Conservation (phyloP, 2,113 vertebrate genomes). For the Carlito syrichta region DNA sequence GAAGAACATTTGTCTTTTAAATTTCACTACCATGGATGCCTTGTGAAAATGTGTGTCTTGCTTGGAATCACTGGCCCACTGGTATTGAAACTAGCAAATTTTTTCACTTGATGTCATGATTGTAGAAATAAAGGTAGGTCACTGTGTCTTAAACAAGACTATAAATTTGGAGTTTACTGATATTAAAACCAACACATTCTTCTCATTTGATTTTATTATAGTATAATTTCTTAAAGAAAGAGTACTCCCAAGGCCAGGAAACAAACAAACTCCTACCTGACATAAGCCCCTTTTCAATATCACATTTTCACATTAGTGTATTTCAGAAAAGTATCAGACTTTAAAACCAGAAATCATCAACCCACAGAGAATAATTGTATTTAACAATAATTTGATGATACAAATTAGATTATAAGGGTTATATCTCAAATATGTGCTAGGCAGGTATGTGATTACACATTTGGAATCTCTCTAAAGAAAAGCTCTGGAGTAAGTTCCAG, state of each 20-base stretch:
- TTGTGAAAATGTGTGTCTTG: background rate
- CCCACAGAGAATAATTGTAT: background rate
- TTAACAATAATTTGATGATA: background rate
- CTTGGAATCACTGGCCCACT: background rate
- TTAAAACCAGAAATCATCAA: background rate
- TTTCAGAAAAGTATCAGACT: background rate
- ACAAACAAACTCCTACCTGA: background rate
- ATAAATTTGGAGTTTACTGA: background rate
- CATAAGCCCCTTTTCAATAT: background rate
- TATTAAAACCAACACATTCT: background rate
- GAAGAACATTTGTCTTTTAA: background rate
- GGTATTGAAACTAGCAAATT: background rate
- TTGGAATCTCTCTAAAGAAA: conserved; percentile 1
- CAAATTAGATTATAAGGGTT: background rate
- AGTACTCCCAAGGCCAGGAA: background rate
- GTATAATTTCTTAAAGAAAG: background rate
- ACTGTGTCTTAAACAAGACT: background rate
- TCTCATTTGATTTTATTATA: background rate
- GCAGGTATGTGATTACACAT: background rate
- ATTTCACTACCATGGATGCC: background rate
- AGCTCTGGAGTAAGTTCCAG: background rate
- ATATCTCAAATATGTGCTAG: background rate
- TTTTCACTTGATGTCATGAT: background rate
- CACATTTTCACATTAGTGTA: background rate
- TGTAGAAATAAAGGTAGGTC: background rate